Evolutionary conservation across 1,140 invertebrate genomes (phyloP).

Genomic region (Camponotus pennsylvanicus): DNA sequence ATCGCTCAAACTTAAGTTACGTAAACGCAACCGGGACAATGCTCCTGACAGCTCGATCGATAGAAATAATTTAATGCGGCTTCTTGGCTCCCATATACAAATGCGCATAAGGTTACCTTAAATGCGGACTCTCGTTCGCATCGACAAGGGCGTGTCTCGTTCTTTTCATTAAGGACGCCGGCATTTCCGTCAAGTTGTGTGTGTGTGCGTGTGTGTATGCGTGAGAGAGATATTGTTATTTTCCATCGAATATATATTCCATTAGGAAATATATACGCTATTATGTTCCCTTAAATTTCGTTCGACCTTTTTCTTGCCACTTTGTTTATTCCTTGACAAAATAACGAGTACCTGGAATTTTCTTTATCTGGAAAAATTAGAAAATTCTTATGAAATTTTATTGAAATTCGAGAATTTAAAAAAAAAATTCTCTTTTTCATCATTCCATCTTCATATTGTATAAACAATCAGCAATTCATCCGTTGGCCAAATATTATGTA

Average conservation of each 20-base stretch:
- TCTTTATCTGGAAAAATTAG: too few relatives aligned
- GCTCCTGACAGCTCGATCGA: conserved; percentile 73
- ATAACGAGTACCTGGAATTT: not conserved
- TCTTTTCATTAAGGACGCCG: conserved; percentile 30
- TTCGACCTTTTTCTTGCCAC: not conserved
- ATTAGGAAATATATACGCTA: conserved; percentile 5
- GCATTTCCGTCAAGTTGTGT: conserved; percentile 2
- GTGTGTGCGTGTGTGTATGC: too few relatives aligned
- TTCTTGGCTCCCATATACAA: conserved; percentile 48
- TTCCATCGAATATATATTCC: not conserved
- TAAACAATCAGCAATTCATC: too few relatives aligned
- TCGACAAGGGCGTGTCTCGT: conserved; percentile 40
- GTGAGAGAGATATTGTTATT: not conserved
- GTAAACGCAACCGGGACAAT: conserved; percentile 74
- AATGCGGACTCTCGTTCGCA: conserved; percentile 47
- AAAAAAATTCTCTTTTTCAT: too few relatives aligned
- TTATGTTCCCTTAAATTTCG: not conserved
- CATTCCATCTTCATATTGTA: too few relatives aligned
- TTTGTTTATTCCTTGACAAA: too few relatives aligned
- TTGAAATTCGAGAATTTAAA: too few relatives aligned
- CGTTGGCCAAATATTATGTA: too few relatives aligned
- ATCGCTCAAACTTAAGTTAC: conserved; percentile 76
- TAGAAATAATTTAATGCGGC: conserved; percentile 73
- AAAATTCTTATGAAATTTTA: too few relatives aligned
- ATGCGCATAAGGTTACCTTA: conserved; percentile 46